A percentile compares a stretch with the other conserved stretches of the same genome.
Conservation (phyloP, 2,113 vertebrate genomes). For the Vimba vimba region DNA sequence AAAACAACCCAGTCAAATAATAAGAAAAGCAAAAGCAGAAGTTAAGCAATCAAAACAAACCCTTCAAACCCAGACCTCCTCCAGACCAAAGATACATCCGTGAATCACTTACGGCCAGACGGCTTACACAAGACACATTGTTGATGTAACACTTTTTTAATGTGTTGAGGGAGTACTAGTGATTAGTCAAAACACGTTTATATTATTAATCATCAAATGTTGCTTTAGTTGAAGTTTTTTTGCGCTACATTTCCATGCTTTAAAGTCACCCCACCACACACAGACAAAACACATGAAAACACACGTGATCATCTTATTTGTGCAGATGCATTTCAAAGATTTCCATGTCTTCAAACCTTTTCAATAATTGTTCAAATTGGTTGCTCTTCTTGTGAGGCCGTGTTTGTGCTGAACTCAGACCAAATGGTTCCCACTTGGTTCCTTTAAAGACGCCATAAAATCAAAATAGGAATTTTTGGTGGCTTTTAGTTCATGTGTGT, state of each 20-base stretch:
- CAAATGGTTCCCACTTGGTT: neutral
- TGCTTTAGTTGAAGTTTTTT: neutral
- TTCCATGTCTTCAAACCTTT: conserved; percentile 10
- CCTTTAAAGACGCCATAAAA: neutral
- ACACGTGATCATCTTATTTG: conserved; percentile 3
- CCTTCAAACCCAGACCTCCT: conserved; percentile 27
- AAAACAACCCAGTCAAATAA: conserved; percentile 45
- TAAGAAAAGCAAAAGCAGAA: conserved; percentile 48
- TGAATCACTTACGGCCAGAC: conserved; percentile 21
- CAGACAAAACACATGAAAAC: neutral
- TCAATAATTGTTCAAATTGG: neutral
- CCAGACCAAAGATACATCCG: conserved; percentile 27
- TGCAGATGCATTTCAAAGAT: neutral
- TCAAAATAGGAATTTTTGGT: conserved; percentile 1
- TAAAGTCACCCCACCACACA: neutral
- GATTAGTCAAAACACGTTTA: neutral
- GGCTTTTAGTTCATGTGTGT: neutral
- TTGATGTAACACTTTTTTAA: neutral
- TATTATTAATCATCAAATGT: neutral
- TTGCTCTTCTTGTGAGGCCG: conserved; percentile 18
- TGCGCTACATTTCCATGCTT: neutral
- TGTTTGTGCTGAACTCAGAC: neutral
- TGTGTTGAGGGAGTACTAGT: neutral
- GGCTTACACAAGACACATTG: neutral
- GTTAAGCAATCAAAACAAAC: conserved; percentile 51